Percentiles rank a stretch among this genome's conserved stretches.
Evolutionary conservation across 1,140 invertebrate species (phyloP).

Genomic region (Kradibia gibbosae): DNA sequence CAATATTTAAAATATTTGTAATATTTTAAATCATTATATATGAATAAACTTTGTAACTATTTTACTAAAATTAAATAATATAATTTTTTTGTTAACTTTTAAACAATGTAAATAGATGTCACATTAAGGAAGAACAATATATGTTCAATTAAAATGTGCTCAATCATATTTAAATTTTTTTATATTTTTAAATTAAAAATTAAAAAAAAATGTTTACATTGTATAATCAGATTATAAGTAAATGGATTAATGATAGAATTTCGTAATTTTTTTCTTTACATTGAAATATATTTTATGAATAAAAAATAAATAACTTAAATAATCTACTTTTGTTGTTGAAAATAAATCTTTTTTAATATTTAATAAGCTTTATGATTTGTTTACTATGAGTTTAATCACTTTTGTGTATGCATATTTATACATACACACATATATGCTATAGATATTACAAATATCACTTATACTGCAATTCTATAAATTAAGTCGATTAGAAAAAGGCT

Average conservation of each 20-base stretch:
- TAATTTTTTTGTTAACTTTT: too few species aligned
- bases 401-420: conserved; percentile 39
- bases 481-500: conserved; percentile 5
- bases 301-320: conserved; percentile 47
- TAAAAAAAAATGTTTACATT: too few species aligned
- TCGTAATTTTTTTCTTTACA: background rate
- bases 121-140: too few species aligned
- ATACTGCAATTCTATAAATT: conserved; percentile 32
- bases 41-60: too few species aligned
- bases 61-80: too few species aligned
- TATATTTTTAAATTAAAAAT: too few species aligned
- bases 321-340: conserved; percentile 32
- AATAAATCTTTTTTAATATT: conserved; percentile 22
- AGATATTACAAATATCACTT: conserved; percentile 33
- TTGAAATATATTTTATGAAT: conserved; percentile 34
- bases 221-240: background rate
- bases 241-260: background rate
- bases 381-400: conserved; percentile 8
- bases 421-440: conserved; percentile 36
- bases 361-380: conserved; percentile 20
- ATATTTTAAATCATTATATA: too few species aligned
- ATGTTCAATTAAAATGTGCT: too few species aligned
- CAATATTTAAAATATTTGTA: too few species aligned
- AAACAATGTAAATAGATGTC: too few species aligned
- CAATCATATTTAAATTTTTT: too few species aligned